Evolutionary conservation across 2,113 vertebrate species (phyloP).

Genomic region (Puma concolor): DNA sequence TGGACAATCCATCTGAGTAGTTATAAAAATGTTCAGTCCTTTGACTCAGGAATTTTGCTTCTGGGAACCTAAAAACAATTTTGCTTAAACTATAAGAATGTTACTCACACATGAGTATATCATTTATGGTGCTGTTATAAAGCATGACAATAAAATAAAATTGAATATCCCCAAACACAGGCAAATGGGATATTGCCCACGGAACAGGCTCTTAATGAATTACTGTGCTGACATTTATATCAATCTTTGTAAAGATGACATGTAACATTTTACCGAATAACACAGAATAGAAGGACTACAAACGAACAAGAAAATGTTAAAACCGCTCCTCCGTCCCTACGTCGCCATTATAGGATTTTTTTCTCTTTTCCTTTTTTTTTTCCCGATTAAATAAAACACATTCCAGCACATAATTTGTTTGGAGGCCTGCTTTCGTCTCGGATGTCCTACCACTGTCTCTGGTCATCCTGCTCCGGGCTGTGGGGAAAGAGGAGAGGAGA

Average conservation of each 20-base stretch:
- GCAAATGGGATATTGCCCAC: conserved; percentile 10
- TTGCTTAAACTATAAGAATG: neutral
- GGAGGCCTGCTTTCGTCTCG: neutral
- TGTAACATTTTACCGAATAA: conserved; percentile 14
- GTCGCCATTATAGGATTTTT: neutral
- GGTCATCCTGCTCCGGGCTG: neutral
- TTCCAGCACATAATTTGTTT: neutral
- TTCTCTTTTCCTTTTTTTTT: neutral
- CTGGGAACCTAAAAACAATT: neutral
- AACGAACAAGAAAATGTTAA: neutral
- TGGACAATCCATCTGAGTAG: neutral
- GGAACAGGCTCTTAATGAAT: conserved; percentile 27
- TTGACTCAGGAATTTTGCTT: neutral
- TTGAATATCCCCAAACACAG: neutral
- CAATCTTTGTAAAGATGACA: neutral
- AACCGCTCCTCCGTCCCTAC: neutral
- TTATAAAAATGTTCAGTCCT: neutral
- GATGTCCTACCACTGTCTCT: neutral
- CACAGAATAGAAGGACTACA: neutral
- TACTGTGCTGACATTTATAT: conserved; percentile 54
- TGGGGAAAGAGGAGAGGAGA: neutral
- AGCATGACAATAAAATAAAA: neutral
- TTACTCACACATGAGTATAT: neutral
- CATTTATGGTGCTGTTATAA: neutral
- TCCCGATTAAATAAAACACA: neutral